Evolutionary conservation across 2,888 invertebrate species (phyloP), one percentile per base, ranked within the genome.

Genomic region (Antitype chi): DNA sequence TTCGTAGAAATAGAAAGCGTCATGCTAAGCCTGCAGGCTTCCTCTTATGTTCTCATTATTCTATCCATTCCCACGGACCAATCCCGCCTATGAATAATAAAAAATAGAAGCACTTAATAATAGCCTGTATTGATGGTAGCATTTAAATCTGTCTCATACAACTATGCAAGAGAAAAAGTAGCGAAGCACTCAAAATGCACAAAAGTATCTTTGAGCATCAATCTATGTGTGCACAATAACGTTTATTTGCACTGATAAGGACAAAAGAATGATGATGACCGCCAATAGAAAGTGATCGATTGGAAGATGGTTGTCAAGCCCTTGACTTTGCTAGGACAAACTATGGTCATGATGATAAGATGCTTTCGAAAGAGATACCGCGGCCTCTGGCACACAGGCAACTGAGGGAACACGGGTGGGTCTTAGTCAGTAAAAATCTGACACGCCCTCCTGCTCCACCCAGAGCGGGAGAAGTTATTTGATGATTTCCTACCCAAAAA

Each of bases 281-380:
- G n/a, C 23, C 6, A 59, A 64, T 53, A 59, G 20, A n/a, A 49
- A 32, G 28, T 81, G 82, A 81, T 74, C 32, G 79, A 81, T 78
- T 62, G 57, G 20, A 38, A 53, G 0, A 17, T 23, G 38, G 23
- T 32, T 74, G 28, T 15, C 28, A 59, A 49, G 64, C 43, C 60
- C 60, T 73, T 62, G 69, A 70, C 25, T 73, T 23, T 57, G 9
- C 25, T 66, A 69, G 47, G 66, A 70, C 57, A 69, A 28, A 52
- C n/a, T 38, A 28, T 32, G 49, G 43, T 43, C 43, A 38, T 68
- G 25, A 47, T 57, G 67, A 81, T 71, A 69, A 52, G 5, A 32
- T 5, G 7, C 1, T 52, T n/a, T 38, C n/a, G n/a, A n/a, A n/a
- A n/a, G n/a, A n/a, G n/a, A n/a, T n/a, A n/a, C n/a, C n/a, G n/a